Evolutionary conservation across 2,113 vertebrate species (phyloP), one percentile per base, ranked within the genome.

Genomic region (Carlito syrichta): DNA sequence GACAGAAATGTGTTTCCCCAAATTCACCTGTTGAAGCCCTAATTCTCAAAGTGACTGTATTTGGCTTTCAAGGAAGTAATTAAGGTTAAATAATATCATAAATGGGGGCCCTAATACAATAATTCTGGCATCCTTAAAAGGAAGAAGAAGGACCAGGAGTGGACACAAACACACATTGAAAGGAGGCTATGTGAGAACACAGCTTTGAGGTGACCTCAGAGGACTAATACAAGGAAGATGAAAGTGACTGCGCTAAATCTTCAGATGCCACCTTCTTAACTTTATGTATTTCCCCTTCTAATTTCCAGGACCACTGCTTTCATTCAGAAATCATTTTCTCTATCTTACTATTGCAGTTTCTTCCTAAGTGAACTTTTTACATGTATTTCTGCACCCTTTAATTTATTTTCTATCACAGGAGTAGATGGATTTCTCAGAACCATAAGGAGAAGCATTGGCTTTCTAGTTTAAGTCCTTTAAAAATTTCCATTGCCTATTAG

Each of bases 91-190:
- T 16, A 12, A 6, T 2, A 17, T 43, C 40, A 63, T 86, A 38
- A n/a, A 6, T 7, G 32, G 13, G 9, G 19, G 12, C 27, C 12
- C 43, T 40, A 14, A 22, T 40, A 4, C 7, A 68, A 1, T 6
- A 56, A 8, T 8, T 45, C 5, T 38, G 23, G 10, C 17, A 7
- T 8, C 40, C 8, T 78, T 60, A 43, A 13, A 43, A 12, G 17
- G 17, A 89, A 85, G 63, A 58, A 35, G 19, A 89, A 8, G 60
- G 5, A 76, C n/a, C 5, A 45, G 9, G 35, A 45, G 16, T 58
- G 58, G 6, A 48, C 1, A 0, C 32, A 35, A 0, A 5, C 20
- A n/a, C n/a, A n/a, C n/a, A n/a, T n/a, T n/a, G 25, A 48, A 7
- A 56, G 62, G 66, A 86, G 9, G 13, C 23, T 56, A 2, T 8